Evolutionary conservation across 2,113 vertebrate species (phyloP).

Genomic region (Oostethus manadensis): DNA sequence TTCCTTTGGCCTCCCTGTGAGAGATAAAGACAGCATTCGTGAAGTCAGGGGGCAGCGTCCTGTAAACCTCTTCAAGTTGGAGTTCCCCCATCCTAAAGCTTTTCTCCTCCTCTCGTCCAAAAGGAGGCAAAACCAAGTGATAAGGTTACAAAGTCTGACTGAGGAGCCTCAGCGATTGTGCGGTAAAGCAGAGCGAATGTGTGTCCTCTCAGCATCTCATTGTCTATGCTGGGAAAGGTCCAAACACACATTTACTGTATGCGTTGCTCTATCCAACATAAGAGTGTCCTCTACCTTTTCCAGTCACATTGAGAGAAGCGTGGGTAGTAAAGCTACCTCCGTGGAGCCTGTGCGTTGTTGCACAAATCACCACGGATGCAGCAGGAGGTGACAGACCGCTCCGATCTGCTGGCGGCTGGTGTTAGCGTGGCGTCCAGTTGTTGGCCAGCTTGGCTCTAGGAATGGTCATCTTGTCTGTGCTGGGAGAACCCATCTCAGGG

Average conservation of each 20-base stretch:
- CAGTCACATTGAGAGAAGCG: conserved; percentile 28
- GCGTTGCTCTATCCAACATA: conserved; percentile 21
- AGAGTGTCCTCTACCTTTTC: conserved; percentile 27
- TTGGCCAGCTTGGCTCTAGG: conserved; percentile 73
- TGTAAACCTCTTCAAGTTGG: conserved; percentile 13
- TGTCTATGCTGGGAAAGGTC: conserved; percentile 17
- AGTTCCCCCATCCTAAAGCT: conserved; percentile 52
- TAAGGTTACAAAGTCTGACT: conserved; percentile 35
- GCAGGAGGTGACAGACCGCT: conserved; percentile 42
- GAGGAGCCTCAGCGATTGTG: conserved; percentile 24
- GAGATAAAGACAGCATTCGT: conserved; percentile 40
- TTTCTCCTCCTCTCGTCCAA: conserved; percentile 34
- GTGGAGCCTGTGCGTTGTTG: conserved; percentile 26
- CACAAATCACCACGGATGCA: conserved; percentile 33
- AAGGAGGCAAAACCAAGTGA: conserved; percentile 34
- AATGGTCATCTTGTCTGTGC: conserved; percentile 70
- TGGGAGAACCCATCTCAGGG: conserved; percentile 58
- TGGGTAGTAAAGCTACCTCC: conserved; percentile 19
- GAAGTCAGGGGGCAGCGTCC: conserved; percentile 19
- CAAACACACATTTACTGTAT: conserved; percentile 41
- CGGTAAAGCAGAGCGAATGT: conserved; percentile 31
- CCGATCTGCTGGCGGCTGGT: conserved; percentile 20
- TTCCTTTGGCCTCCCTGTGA: conserved; percentile 49
- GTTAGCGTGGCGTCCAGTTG: conserved; percentile 61
- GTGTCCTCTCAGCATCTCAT: conserved; percentile 37